Evolutionary conservation across 2,797 vertebrate genomes (phyloP).

Genomic region (Mus minutoides): DNA sequence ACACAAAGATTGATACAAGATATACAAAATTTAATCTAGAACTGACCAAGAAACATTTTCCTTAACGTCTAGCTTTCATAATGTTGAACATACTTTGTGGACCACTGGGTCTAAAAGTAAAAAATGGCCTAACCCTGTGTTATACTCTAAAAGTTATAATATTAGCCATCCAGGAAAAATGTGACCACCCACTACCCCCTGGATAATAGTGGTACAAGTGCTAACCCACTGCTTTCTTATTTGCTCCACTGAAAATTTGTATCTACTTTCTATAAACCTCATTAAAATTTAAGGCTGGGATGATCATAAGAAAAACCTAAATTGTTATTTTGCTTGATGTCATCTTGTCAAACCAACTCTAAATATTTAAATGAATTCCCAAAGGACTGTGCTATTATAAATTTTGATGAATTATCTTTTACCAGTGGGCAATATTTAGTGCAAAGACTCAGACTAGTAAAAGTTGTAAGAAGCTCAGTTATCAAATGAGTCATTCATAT

Average conservation of each 20-base stretch:
- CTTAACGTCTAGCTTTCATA: neutral
- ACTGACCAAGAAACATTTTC: neutral
- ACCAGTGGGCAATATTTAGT: neutral
- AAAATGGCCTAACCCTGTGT: neutral
- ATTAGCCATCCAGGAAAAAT: neutral
- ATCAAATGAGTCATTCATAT: neutral
- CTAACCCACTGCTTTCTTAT: neutral
- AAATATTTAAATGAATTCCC: neutral
- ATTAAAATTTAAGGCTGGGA: neutral
- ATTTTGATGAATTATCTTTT: neutral
- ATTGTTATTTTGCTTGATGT: neutral
- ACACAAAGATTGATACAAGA: neutral
- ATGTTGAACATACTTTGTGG: neutral
- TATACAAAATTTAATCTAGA: no score
- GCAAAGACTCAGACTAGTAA: neutral
- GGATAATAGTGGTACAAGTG: neutral
- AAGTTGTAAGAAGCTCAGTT: neutral
- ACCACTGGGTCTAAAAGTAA: neutral
- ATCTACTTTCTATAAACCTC: neutral
- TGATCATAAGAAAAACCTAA: neutral
- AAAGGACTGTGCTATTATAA: neutral
- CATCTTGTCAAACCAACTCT: neutral
- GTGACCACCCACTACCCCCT: neutral
- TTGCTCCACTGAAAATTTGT: neutral
- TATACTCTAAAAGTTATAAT: neutral